Percentiles rank a stretch among this genome's conserved stretches.
phyloP scores from a whole-genome alignment of 2,797 vertebrate species.

The Micropoecilia bifurca region DNA sequence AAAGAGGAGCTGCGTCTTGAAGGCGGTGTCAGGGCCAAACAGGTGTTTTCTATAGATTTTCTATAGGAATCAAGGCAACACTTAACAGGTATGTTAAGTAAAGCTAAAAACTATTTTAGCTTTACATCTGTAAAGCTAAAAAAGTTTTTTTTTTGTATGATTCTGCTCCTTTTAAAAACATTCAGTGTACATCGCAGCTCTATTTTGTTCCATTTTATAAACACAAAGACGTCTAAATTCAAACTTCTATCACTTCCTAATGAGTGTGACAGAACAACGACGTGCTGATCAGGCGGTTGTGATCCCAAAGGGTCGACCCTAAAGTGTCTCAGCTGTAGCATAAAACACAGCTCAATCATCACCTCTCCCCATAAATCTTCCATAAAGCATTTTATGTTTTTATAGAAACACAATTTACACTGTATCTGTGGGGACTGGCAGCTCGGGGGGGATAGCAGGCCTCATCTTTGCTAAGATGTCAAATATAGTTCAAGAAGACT shows the following conservation, averaged over 20 bases:
- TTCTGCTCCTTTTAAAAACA: background rate
- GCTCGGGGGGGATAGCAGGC: slow-evolving; percentile 19
- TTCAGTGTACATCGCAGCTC: background rate
- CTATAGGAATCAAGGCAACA: no score
- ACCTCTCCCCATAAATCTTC: slow-evolving; percentile 4
- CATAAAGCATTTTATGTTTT: slow-evolving; percentile 29
- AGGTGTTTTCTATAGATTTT: no score
- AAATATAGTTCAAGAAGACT: slow-evolving; percentile 46
- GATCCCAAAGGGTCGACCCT: background rate
- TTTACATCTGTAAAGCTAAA: no score
- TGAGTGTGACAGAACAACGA: slow-evolving; percentile 14
- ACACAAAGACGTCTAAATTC: background rate
- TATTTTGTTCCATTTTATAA: background rate
- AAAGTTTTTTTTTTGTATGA: no score
- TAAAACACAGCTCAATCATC: slow-evolving; percentile 21
- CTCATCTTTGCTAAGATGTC: slow-evolving; percentile 36
- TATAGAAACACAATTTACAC: slow-evolving; percentile 12
- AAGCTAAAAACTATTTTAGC: no score
- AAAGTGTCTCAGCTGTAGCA: slow-evolving; percentile 5
- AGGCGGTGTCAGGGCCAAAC: no score
- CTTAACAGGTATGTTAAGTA: no score
- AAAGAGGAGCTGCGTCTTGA: no score
- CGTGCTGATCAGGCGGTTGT: slow-evolving; percentile 20
- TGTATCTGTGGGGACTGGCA: slow-evolving; percentile 31
- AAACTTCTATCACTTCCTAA: background rate